These are phyloP conservation scores for Pyrrhia umbra DNA, from an alignment of 2,888 invertebrate genomes.

Conservation along the genomic window DNA sequence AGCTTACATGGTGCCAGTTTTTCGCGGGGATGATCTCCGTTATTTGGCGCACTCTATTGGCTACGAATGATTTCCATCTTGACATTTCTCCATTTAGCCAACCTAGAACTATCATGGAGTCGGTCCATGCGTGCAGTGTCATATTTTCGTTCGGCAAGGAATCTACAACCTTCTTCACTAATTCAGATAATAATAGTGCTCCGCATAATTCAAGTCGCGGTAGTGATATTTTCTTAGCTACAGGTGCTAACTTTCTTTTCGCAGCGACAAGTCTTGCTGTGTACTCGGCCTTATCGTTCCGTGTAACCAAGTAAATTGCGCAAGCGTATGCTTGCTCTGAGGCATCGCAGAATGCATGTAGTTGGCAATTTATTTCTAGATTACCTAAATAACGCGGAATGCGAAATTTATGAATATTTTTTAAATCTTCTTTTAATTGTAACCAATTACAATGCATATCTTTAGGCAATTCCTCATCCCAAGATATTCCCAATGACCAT, in stretches of 20 bases:
- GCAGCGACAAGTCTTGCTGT: neutral
- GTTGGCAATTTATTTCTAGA: neutral
- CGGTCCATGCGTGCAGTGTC: slow-evolving; percentile 3
- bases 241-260: neutral
- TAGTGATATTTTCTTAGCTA: neutral
- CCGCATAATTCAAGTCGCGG: slow-evolving; percentile 3
- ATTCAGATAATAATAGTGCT: neutral
- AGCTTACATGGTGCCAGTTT: neutral
- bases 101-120: too few species aligned
- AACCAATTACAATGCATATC: neutral
- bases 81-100: neutral
- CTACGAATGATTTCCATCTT: slow-evolving; percentile 1
- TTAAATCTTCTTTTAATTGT: neutral
- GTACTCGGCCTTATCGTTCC: neutral
- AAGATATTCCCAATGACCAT: neutral
- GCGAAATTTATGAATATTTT: neutral
- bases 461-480: slow-evolving; percentile 3
- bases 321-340: slow-evolving; percentile 3
- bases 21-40: neutral
- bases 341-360: slow-evolving; percentile 8
- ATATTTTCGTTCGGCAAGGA: neutral
- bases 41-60: neutral
- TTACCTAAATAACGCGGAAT: neutral
- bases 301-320: neutral
- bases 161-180: slow-evolving; percentile 2